Conservation (phyloP, 2,888 invertebrate species). For the Venustoraphidia nigricollis region DNA sequence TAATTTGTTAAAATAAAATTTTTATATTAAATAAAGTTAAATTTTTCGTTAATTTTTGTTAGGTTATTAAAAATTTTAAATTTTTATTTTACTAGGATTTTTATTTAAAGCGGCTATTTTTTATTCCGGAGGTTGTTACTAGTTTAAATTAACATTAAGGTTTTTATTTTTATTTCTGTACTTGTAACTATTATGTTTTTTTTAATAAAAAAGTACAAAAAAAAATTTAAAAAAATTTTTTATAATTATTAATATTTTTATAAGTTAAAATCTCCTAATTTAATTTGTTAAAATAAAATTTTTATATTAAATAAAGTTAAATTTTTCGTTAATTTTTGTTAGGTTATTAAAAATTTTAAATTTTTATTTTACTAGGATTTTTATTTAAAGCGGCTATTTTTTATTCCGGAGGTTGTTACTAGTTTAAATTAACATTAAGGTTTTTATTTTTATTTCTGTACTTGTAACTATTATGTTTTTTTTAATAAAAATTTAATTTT, state of each 20-base stretch:
- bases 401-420: background rate
- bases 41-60: no score
- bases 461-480: conserved; percentile 27
- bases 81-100: no score
- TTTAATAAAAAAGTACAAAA: conserved; percentile 14
- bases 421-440: conserved; percentile 4
- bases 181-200: conserved; percentile 1
- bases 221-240: conserved; percentile 10
- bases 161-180: no score
- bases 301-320: background rate
- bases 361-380: no score
- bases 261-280: conserved; percentile 8
- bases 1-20: no score
- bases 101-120: no score
- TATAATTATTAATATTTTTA: conserved; percentile 8
- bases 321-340: no score
- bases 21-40: no score
- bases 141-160: no score
- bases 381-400: no score
- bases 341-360: background rate
- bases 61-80: no score
- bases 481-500: conserved; percentile 33
- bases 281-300: conserved; percentile 8
- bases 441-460: conserved; percentile 7
- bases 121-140: no score